phyloP scores from a whole-genome alignment of 2,797 vertebrate genomes.

The Cirrhinus molitorella region DNA sequence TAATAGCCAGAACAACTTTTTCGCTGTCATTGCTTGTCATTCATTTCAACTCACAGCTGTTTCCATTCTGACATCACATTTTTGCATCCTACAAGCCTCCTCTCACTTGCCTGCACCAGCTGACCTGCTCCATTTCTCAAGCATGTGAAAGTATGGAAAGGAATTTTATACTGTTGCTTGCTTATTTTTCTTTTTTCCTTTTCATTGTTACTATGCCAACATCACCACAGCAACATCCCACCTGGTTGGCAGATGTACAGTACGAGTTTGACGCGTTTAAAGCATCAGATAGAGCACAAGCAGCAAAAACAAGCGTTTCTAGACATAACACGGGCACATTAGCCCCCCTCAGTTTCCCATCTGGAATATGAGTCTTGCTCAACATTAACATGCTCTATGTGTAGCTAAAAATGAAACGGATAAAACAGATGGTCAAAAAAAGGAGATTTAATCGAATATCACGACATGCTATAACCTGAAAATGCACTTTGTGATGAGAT shows the following conservation, averaged over 20 bases:
- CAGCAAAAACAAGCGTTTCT: slow-evolving; percentile 50
- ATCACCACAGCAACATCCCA: slow-evolving; percentile 24
- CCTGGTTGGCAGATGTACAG: slow-evolving; percentile 21
- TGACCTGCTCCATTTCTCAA: slow-evolving; percentile 7
- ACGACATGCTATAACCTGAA: slow-evolving; percentile 44
- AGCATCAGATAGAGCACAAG: slow-evolving; percentile 19
- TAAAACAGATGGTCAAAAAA: slow-evolving; percentile 18
- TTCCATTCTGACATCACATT: slow-evolving; percentile 9
- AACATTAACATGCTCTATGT: slow-evolving; percentile 50
- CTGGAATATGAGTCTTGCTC: slow-evolving; percentile 38
- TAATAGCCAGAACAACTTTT: neutral
- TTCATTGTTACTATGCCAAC: slow-evolving; percentile 35
- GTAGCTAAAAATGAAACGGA: slow-evolving; percentile 25
- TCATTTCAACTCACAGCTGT: neutral
- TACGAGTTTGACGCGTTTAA: neutral
- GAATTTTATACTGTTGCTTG: neutral
- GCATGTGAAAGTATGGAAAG: slow-evolving; percentile 13
- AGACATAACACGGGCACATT: slow-evolving; percentile 67
- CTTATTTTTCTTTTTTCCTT: neutral
- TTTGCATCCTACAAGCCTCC: slow-evolving; percentile 2
- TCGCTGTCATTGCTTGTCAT: neutral
- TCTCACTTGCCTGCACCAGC: neutral
- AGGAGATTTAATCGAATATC: neutral
- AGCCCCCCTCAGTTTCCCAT: neutral
- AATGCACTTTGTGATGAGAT: slow-evolving; percentile 1